These are phyloP conservation scores for Diaphora mendica DNA, from an alignment of 2,888 invertebrate species.

Conservation along the genomic window DNA sequence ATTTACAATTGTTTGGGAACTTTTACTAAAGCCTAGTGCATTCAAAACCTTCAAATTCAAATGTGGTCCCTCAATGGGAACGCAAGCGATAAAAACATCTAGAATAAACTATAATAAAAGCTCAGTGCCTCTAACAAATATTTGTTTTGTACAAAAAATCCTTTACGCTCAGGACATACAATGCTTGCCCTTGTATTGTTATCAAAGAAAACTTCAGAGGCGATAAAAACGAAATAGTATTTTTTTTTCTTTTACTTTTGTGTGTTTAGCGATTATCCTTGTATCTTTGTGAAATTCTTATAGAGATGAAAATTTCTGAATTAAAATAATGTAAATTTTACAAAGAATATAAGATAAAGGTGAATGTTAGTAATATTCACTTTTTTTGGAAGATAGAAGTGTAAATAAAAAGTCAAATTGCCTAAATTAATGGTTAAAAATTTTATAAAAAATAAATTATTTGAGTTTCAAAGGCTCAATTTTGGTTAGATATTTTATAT, in stretches of 20 bases:
- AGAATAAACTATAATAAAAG: constrained; percentile 12
- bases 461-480: constrained; percentile 29
- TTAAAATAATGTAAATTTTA: background rate
- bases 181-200: constrained; percentile 1
- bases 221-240: constrained; percentile 1
- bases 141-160: constrained; percentile 11
- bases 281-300: background rate
- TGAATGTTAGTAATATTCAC: background rate
- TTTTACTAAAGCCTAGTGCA: too few relatives aligned
- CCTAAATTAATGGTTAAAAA: constrained; percentile 33
- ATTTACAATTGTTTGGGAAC: too few relatives aligned
- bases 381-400: constrained; percentile 10
- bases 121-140: constrained; percentile 7
- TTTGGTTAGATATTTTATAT: constrained; percentile 21
- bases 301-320: background rate
- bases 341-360: background rate
- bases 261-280: constrained; percentile 2
- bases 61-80: too few relatives aligned
- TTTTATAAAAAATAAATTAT: constrained; percentile 31
- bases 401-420: constrained; percentile 22
- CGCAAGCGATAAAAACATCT: too few relatives aligned
- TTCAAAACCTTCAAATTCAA: too few relatives aligned
- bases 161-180: constrained; percentile 10
- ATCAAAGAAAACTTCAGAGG: constrained; percentile 6
- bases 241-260: constrained; percentile 1